phyloP scores from a whole-genome alignment of 2,113 vertebrate genomes.

The Myrmecophaga tridactyla region DNA sequence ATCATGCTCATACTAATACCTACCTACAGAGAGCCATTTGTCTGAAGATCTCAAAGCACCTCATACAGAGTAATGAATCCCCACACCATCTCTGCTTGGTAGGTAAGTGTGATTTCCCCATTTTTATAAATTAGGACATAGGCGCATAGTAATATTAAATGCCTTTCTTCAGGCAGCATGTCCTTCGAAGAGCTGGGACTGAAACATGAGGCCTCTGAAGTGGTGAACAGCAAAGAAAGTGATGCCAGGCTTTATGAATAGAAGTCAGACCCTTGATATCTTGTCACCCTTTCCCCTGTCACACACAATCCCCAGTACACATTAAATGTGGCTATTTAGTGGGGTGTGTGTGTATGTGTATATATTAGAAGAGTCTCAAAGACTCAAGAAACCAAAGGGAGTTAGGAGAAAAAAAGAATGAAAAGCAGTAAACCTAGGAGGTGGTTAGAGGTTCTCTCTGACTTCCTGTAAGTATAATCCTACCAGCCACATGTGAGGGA shows the following conservation, averaged over 20 bases:
- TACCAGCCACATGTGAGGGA: slow-evolving; percentile 69
- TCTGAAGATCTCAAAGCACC: background rate
- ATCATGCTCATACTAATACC: background rate
- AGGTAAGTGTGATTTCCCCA: background rate
- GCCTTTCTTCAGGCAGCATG: background rate
- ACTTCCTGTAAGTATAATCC: slow-evolving; percentile 76
- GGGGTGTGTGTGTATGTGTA: background rate
- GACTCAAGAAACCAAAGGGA: slow-evolving; percentile 50
- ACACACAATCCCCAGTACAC: background rate
- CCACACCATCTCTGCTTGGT: background rate
- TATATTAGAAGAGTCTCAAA: slow-evolving; percentile 23
- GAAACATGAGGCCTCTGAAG: background rate
- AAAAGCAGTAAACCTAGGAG: slow-evolving; percentile 56
- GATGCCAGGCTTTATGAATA: background rate
- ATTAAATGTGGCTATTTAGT: background rate
- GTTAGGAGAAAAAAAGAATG: slow-evolving; percentile 61
- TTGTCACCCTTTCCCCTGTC: background rate
- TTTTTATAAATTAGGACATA: background rate
- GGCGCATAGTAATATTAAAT: background rate
- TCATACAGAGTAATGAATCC: background rate
- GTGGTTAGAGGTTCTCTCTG: slow-evolving; percentile 69
- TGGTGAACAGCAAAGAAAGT: background rate
- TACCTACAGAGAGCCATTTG: background rate
- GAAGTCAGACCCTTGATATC: background rate
- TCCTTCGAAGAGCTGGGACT: background rate